Percentiles rank a stretch among this genome's conserved stretches.
These are phyloP conservation scores for Lasioglossum malachurum DNA, from an alignment of 2,888 invertebrate genomes.

Conservation along the genomic window DNA sequence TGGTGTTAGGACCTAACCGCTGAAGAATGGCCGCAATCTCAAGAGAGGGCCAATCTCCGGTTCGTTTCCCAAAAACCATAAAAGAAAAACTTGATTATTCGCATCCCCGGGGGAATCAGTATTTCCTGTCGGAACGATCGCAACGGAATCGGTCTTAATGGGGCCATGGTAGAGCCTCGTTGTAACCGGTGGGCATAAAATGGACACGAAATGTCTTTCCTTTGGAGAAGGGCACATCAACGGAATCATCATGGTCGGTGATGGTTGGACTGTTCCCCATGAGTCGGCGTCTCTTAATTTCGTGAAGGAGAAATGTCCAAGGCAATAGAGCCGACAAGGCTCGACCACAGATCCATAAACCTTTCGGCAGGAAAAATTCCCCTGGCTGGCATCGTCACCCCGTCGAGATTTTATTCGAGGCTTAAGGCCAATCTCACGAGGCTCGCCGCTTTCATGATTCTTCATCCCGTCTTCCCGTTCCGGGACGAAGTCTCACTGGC, in stretches of 20 bases:
- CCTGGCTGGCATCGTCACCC: slow-evolving; percentile 18
- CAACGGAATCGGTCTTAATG: slow-evolving; percentile 9
- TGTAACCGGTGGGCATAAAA: slow-evolving; percentile 18
- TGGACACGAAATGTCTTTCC: neutral
- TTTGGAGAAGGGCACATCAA: neutral
- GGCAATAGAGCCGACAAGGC: slow-evolving; percentile 8
- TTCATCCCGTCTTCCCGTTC: slow-evolving; percentile 25
- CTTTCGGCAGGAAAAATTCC: slow-evolving; percentile 31
- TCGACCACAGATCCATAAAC: slow-evolving; percentile 44
- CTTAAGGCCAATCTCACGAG: slow-evolving; percentile 61
- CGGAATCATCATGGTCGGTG: slow-evolving; percentile 9
- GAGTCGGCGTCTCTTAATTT: slow-evolving; percentile 46
- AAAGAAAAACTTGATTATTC: slow-evolving; percentile 37
- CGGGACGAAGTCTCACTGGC: slow-evolving; percentile 27
- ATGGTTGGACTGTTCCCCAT: neutral
- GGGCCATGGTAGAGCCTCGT: neutral
- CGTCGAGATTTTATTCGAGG: slow-evolving; percentile 56
- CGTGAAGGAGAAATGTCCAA: slow-evolving; percentile 24
- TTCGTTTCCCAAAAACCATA: neutral
- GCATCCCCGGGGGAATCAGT: slow-evolving; percentile 11
- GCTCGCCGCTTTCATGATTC: slow-evolving; percentile 42
- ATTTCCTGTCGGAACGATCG: neutral
- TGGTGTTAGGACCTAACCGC: neutral
- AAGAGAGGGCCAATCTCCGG: neutral
- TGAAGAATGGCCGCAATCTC: neutral